A percentile compares a stretch with the other conserved stretches of the same genome.
These are phyloP conservation scores for Mus spicilegus DNA, from an alignment of 2,113 vertebrate species.

Conservation along the genomic window DNA sequence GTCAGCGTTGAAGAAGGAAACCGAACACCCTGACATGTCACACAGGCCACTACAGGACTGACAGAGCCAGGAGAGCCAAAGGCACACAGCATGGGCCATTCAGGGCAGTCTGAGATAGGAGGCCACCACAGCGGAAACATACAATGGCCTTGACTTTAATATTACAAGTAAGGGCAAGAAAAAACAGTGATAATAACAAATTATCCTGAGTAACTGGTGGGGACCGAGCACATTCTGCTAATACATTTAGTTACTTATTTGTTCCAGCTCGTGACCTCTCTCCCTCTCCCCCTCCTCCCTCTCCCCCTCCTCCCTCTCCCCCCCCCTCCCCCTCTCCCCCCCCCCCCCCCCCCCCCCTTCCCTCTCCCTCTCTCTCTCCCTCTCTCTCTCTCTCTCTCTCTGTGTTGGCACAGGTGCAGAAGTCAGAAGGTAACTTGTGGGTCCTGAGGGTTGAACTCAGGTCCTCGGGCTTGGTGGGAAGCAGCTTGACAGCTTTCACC, in stretches of 20 bases:
- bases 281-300: accelerated
- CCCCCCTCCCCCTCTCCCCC: no score
- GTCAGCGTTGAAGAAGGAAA: constrained; percentile 2
- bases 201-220: background rate
- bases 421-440: background rate
- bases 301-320: accelerated
- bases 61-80: background rate
- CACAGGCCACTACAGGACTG: constrained; percentile 17
- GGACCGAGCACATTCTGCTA: background rate
- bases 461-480: background rate
- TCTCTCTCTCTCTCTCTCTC: no score
- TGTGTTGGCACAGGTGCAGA: background rate
- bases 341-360: no score
- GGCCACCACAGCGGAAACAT: background rate
- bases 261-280: accelerated
- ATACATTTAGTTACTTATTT: background rate
- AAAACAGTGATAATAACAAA: background rate
- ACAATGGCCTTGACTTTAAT: background rate
- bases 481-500: background rate
- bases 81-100: background rate
- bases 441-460: background rate
- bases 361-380: no score
- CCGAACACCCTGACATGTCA: background rate
- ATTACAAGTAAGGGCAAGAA: background rate
- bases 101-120: background rate